Base-by-base conservation (phyloP, 2,888 invertebrate species). In the Pterobdella sp. region DNA sequence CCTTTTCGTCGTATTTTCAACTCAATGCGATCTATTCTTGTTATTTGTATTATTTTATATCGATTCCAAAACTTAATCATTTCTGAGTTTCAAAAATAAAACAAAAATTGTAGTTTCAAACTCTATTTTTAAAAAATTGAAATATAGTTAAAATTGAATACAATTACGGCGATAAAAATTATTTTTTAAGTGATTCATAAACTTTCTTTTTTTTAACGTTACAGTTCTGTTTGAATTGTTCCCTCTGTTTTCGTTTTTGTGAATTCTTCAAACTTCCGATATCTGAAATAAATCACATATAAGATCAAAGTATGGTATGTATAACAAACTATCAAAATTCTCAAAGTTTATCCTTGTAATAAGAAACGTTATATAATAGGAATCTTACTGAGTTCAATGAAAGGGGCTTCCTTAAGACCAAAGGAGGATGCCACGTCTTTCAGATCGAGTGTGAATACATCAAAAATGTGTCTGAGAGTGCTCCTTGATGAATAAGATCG, bases 401-500 rank as follows among this genome's bases (percentile, higher is more conserved):
- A 91, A 0, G 98, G 98, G 34, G 97, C 95, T 22, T 91, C 91
- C 22, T 88, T 88, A 83, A 98, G 97, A 22, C 98, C 97, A 85
- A 97, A 98, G 0, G 95, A 94, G 73, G 78, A 68, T 1, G 83
- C 82, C 68, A 81, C 81, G 73, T 80, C 80, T 74, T 80, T 78
- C 4, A 98, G 86, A 84, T 98, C 94, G 77, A 99, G 86, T 0
- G 91, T 93, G 80, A 90, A 89, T 66, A 97, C 89, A 84, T 97
- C 91, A 84, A 93, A 98, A 80, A 97, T 94, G 31, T 90, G 89
- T 84, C 96, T 96, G 79, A 95, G 87, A 26, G 18, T 22, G 81
- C 91, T 91, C 85, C 97, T 97, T 0, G 96, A 94, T 83, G 96
- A 94, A 83, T 98, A 99, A 0, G 98, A 92, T 73, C 97, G 18